Evolutionary conservation across 2,888 invertebrate genomes (phyloP).

Genomic region (Oligia fasciuncula): DNA sequence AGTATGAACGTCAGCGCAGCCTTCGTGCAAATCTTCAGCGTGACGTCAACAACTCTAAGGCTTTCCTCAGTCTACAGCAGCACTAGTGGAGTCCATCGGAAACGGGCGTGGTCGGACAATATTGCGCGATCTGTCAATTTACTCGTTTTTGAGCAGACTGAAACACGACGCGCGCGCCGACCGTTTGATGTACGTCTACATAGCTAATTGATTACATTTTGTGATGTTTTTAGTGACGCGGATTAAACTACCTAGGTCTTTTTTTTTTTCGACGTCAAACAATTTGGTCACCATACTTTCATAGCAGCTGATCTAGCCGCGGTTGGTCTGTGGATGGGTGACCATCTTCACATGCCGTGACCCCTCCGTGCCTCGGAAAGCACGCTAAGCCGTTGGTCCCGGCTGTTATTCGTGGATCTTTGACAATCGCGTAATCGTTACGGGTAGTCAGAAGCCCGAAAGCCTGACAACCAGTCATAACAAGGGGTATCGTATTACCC

Average conservation of each 20-base stretch:
- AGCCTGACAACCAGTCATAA: too few relatives aligned
- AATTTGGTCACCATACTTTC: neutral
- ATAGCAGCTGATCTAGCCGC: neutral
- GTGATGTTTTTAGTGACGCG: slow-evolving; percentile 28
- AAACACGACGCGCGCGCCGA: slow-evolving; percentile 40
- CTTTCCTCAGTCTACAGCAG: slow-evolving; percentile 49
- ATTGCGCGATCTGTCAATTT: slow-evolving; percentile 82
- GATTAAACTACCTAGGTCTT: neutral
- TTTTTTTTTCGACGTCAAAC: too few relatives aligned
- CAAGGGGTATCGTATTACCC: too few relatives aligned
- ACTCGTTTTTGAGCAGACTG: slow-evolving; percentile 70
- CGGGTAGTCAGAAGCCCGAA: too few relatives aligned
- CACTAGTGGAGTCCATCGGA: slow-evolving; percentile 85
- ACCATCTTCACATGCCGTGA: too few relatives aligned
- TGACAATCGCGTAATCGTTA: too few relatives aligned
- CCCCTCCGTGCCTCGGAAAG: too few relatives aligned
- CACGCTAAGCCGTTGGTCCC: too few relatives aligned
- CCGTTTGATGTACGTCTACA: slow-evolving; percentile 43
- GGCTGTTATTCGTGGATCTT: too few relatives aligned
- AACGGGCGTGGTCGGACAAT: slow-evolving; percentile 85
- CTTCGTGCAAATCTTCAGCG: too few relatives aligned
- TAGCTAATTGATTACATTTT: slow-evolving; percentile 53
- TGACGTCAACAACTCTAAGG: slow-evolving; percentile 62
- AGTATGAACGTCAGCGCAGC: too few relatives aligned
- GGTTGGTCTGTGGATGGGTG: too few relatives aligned